phyloP scores from a whole-genome alignment of 2,113 vertebrate species.

The Lasiurus cinereus region DNA sequence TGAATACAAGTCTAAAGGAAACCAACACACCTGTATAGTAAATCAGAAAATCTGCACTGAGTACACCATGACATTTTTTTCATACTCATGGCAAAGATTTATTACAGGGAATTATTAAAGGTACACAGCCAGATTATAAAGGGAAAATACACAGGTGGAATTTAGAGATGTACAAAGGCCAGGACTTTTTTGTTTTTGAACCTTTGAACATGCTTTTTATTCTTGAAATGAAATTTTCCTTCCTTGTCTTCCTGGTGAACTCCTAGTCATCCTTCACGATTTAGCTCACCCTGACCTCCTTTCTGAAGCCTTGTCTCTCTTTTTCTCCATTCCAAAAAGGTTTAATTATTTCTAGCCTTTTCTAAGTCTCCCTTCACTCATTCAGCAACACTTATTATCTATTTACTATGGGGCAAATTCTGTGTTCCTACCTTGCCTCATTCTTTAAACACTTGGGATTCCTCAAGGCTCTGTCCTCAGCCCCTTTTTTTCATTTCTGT shows the following conservation, averaged over 20 bases:
- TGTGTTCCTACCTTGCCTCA: not conserved
- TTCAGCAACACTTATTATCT: not conserved
- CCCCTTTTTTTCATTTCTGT: not conserved
- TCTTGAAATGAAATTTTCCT: slow-evolving; percentile 49
- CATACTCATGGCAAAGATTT: slow-evolving; percentile 18
- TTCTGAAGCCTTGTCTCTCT: not conserved
- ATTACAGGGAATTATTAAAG: slow-evolving; percentile 44
- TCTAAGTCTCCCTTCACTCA: slow-evolving; percentile 50
- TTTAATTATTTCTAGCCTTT: not conserved
- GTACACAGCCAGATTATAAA: not conserved
- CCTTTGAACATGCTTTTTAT: slow-evolving; percentile 2
- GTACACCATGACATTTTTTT: slow-evolving; percentile 20
- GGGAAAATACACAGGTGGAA: not conserved
- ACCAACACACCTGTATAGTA: not conserved
- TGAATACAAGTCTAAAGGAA: slow-evolving; percentile 31
- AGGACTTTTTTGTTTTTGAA: slow-evolving; percentile 36
- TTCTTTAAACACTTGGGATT: not conserved
- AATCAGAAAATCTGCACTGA: slow-evolving; percentile 41
- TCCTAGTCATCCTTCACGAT: slow-evolving; percentile 3
- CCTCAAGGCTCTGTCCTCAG: not conserved
- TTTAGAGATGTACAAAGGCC: not conserved
- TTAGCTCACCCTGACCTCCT: not conserved
- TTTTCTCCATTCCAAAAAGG: not conserved
- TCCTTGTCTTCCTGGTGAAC: slow-evolving; percentile 1
- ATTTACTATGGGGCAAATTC: not conserved